Conservation (phyloP, 2,888 invertebrate species). For the Thereva nobilitata region DNA sequence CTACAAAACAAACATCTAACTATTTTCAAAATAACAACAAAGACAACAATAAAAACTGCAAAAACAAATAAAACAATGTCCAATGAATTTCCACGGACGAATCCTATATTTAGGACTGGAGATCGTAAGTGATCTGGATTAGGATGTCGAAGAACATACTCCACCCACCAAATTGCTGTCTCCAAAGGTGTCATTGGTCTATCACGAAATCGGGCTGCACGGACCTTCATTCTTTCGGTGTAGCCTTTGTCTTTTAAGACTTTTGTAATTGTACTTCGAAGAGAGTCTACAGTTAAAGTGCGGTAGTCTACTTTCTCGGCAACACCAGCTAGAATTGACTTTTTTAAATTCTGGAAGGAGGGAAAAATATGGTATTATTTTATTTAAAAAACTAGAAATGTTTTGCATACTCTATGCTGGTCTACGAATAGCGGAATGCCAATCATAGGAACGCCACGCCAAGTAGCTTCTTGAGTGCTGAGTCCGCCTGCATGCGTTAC, state of each 20-base stretch:
- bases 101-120: constrained; percentile 57
- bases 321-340: constrained; percentile 27
- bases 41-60: background rate
- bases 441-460: constrained; percentile 51
- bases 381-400: background rate
- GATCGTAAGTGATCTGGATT: constrained; percentile 61
- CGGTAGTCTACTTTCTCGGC: constrained; percentile 34
- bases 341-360: constrained; percentile 34
- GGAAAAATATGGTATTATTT: background rate
- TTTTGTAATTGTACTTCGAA: constrained; percentile 30
- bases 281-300: constrained; percentile 20
- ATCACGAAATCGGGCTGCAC: constrained; percentile 59
- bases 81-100: constrained; percentile 57
- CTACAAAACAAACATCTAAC: background rate
- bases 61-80: constrained; percentile 52
- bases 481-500: constrained; percentile 53
- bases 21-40: background rate
- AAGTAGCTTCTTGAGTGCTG: constrained; percentile 50
- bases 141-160: constrained; percentile 62
- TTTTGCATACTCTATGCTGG: constrained; percentile 44
- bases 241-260: constrained; percentile 40
- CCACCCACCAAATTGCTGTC: constrained; percentile 66
- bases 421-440: constrained; percentile 50
- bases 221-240: constrained; percentile 48
- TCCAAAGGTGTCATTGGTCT: constrained; percentile 62